Evolutionary conservation across 2,113 vertebrate genomes (phyloP).

Genomic region (Lamprotornis superbus): DNA sequence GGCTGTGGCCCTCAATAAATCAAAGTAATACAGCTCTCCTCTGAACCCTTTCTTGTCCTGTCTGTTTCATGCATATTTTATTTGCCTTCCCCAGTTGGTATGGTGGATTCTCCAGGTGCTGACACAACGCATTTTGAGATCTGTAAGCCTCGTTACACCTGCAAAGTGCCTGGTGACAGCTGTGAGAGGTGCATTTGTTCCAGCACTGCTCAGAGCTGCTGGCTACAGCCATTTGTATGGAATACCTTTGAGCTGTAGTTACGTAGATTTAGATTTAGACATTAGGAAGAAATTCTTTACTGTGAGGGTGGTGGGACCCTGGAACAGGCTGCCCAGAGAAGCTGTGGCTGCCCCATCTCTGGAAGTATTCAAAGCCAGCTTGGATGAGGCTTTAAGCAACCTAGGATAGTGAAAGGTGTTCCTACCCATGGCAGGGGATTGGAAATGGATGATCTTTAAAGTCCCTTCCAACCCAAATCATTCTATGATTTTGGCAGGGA

Average conservation of each 20-base stretch:
- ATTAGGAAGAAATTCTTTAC: not conserved
- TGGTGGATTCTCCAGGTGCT: not conserved
- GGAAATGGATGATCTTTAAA: not conserved
- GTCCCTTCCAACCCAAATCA: not conserved
- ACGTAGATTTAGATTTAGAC: not conserved
- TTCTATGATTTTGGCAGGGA: not conserved
- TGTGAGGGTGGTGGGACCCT: not conserved
- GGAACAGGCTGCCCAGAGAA: not conserved
- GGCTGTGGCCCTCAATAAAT: not conserved
- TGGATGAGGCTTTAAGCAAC: not conserved
- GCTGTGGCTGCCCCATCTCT: not conserved
- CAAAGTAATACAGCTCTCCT: not conserved
- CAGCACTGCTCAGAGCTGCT: not conserved
- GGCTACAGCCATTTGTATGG: not conserved
- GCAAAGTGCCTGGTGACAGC: not conserved
- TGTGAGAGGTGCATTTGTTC: not conserved
- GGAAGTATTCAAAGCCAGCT: not conserved
- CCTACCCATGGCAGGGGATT: not conserved
- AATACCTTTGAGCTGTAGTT: not conserved
- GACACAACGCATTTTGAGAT: not conserved
- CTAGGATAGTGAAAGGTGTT: not conserved
- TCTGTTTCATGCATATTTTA: not conserved
- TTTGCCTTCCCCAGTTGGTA: not conserved
- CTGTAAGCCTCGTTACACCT: not conserved
- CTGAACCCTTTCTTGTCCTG: not conserved